Percentiles rank a stretch among this genome's conserved stretches.
phyloP scores from a whole-genome alignment of 2,113 vertebrate genomes.

The Engraulis encrasicolus region DNA sequence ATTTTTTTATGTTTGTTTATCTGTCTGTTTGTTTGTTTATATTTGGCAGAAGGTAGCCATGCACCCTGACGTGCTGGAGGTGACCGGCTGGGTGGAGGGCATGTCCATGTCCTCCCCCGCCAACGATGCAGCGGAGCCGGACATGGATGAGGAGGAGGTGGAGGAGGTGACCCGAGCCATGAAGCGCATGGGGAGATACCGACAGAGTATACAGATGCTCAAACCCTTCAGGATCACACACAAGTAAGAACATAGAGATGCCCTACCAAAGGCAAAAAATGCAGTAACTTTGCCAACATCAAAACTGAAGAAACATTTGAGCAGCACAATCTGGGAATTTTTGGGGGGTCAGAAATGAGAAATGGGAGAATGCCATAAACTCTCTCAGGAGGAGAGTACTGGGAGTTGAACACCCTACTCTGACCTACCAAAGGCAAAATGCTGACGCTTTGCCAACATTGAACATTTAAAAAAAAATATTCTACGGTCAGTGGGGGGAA shows the following conservation, averaged over 20 bases:
- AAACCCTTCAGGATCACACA: conserved; percentile 81
- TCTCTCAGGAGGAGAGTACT: too few relatives aligned
- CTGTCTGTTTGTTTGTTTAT: conserved; percentile 37
- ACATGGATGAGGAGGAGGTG: conserved; percentile 57
- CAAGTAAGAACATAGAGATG: conserved; percentile 75
- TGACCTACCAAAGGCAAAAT: too few relatives aligned
- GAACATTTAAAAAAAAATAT: too few relatives aligned
- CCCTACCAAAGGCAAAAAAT: too few relatives aligned
- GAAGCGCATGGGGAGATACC: conserved; percentile 71
- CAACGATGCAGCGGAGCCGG: conserved; percentile 55
- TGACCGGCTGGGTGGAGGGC: conserved; percentile 69
- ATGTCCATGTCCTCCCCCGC: conserved; percentile 68
- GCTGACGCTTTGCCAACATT: too few relatives aligned
- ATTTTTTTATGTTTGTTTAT: too few relatives aligned
- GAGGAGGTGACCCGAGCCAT: conserved; percentile 45
- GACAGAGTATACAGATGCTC: conserved; percentile 76
- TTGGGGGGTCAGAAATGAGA: too few relatives aligned
- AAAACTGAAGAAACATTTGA: too few relatives aligned
- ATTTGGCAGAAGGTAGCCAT: conserved; percentile 57
- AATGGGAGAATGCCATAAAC: too few relatives aligned
- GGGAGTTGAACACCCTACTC: too few relatives aligned
- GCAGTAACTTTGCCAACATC: background rate
- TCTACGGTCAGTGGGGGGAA: too few relatives aligned
- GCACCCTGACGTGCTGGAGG: conserved; percentile 73
- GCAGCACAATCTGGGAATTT: too few relatives aligned